A percentile compares a stretch with the other conserved stretches of the same genome.
Evolutionary conservation across 2,113 vertebrate genomes (phyloP).

Genomic region (Chroicocephalus ridibundus): DNA sequence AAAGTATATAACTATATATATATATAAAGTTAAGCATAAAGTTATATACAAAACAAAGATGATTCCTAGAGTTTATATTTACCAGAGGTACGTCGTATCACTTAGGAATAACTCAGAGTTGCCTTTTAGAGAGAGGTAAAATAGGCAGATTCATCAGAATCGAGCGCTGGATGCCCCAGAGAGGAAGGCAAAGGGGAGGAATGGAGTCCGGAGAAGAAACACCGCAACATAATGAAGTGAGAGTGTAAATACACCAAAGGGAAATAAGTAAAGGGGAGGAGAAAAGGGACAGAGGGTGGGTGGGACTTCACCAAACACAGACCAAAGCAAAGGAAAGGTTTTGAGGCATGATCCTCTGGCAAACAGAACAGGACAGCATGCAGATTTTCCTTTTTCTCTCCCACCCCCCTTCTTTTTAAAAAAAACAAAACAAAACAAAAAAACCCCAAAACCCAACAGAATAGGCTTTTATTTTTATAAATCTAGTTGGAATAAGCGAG

Average conservation of each 20-base stretch:
- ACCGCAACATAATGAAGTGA: conserved; percentile 2
- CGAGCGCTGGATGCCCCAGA: background rate
- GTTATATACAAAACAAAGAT: background rate
- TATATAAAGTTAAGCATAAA: background rate
- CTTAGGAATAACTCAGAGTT: background rate
- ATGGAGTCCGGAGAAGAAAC: background rate
- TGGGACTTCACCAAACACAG: conserved; percentile 39
- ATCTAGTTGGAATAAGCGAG: conserved; percentile 55
- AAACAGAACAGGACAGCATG: conserved; percentile 49
- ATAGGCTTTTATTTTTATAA: conserved; percentile 50
- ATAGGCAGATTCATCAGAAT: background rate
- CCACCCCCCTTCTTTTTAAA: background rate
- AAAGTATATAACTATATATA: background rate
- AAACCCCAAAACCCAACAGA: background rate
- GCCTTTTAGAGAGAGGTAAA: background rate
- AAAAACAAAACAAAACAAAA: background rate
- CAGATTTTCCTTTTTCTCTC: background rate
- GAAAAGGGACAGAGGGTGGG: conserved; percentile 13
- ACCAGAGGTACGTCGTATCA: background rate
- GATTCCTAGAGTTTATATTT: background rate
- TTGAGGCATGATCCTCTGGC: conserved; percentile 51
- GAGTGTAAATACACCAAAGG: conserved; percentile 39
- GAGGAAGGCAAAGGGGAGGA: background rate
- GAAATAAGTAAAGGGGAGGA: conserved; percentile 50
- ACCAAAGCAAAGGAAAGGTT: conserved; percentile 48